Percentiles rank a stretch among this genome's conserved stretches.
phyloP scores from a whole-genome alignment of 2,113 vertebrate genomes.

The Cynoglossus semilaevis region DNA sequence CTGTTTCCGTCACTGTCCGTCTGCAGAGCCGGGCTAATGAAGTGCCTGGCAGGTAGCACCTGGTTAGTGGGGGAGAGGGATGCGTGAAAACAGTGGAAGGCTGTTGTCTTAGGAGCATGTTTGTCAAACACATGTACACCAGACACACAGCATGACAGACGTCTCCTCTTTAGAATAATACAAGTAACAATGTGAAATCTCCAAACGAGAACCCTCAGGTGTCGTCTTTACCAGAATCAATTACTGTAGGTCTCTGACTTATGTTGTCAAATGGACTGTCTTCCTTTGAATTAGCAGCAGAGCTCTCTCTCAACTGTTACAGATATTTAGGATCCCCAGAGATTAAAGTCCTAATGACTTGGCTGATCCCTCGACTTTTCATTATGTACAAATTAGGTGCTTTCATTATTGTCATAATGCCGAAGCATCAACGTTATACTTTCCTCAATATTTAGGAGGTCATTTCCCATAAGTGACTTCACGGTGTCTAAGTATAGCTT shows the following conservation, averaged over 20 bases:
- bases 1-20: conserved; percentile 81
- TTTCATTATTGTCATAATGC: neutral
- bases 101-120: too few species aligned
- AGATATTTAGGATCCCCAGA: neutral
- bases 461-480: neutral
- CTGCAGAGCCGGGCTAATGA: conserved; percentile 85
- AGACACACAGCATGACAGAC: neutral
- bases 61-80: conserved; percentile 26
- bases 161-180: neutral
- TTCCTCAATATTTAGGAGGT: neutral
- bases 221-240: neutral
- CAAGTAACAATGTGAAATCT: neutral
- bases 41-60: conserved; percentile 72
- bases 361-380: neutral
- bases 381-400: too few species aligned
- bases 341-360: neutral
- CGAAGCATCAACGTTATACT: neutral
- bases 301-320: neutral
- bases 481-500: neutral
- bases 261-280: neutral
- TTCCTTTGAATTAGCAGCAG: too few species aligned
- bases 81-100: too few species aligned
- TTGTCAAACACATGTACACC: neutral
- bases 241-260: neutral
- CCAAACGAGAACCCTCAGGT: neutral